Evolutionary conservation across 2,797 vertebrate genomes (phyloP), one percentile per base, ranked within the genome.

Genomic region (Sebastes oblongus): DNA sequence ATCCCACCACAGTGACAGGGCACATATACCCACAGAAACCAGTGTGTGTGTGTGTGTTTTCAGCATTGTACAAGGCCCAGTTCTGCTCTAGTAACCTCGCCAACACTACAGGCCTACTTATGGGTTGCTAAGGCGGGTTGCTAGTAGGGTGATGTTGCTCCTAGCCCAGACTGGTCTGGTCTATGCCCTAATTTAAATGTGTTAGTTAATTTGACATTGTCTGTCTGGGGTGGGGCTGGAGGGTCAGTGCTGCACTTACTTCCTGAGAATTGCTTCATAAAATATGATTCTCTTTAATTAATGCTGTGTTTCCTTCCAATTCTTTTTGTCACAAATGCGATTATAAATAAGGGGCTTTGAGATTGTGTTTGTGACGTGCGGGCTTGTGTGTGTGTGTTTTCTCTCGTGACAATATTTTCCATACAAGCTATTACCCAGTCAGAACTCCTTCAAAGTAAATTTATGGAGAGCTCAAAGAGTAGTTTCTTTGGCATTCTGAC

Each of bases 251-350:
- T 95, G 94, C 94, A 95, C 94, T 94, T 95, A 95, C 91, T 95
- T 95, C 94, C 91, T 95, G 93, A 95, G 92, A 96, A 96, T 91
- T 96, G 95, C 93, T 96, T 95, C 94, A 96, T 96, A 96, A 96
- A 96, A 94, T 95, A 95, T 95, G 92, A 95, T 93, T 95, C 91
- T 96, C 94, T 95, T 96, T 94, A 95, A 95, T 94, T 91, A 92
- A 92, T 58, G 89, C 88, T 92, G 93, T 96, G 92, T 92, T 86
- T 91, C 88, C 88, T 94, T 90, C 86, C 67, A 72, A 22, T 89
- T 76, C 73, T 83, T 83, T 50, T 78, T 87, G 73, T 80, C 79
- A 75, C 36, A 16, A 88, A 75, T 83, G 73, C 14, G 18, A 79
- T 83, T 85, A 67, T 77, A 82, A 86, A 83, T 66, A 84, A 75